A percentile compares a stretch with the other conserved stretches of the same genome.
Conservation (phyloP, 2,797 vertebrate genomes). For the Chelidonichthys spinosus region DNA sequence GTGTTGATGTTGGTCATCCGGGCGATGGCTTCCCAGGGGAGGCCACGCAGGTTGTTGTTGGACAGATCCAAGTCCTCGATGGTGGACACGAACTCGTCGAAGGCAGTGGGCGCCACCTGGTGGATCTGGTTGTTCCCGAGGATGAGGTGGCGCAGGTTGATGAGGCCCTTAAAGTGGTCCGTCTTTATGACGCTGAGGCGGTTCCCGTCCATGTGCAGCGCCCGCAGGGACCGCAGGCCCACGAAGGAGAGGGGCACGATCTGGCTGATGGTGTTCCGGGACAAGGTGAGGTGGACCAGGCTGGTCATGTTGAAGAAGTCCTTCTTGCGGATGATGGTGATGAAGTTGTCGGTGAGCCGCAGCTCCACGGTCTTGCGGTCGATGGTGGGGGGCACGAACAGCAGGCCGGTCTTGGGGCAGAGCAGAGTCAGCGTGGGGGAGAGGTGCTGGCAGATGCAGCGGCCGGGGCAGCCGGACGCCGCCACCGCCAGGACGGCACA, state of each 20-base stretch:
- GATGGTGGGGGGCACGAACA: conserved; percentile 93
- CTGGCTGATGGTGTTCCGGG: conserved; percentile 95
- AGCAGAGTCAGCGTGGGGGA: conserved; percentile 94
- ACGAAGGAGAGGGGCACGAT: conserved; percentile 90
- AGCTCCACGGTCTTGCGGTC: conserved; percentile 96
- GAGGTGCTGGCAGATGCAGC: conserved; percentile 95
- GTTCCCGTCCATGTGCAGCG: conserved; percentile 96
- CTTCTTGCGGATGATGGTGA: conserved; percentile 90
- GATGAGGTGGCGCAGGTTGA: conserved; percentile 94
- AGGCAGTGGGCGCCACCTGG: conserved; percentile 86
- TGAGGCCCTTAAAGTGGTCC: conserved; percentile 91
- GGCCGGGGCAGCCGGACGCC: conserved; percentile 91
- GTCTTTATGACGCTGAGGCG: conserved; percentile 88
- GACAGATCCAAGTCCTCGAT: conserved; percentile 97
- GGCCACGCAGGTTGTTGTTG: conserved; percentile 92
- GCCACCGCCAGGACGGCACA: conserved; percentile 79
- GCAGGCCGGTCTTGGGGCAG: conserved; percentile 94
- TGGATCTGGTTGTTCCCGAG: conserved; percentile 96
- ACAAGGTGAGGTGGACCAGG: conserved; percentile 95
- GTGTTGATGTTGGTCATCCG: conserved; percentile 95
- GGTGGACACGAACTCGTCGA: conserved; percentile 91
- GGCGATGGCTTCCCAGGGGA: conserved; percentile 95
- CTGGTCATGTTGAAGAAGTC: conserved; percentile 98
- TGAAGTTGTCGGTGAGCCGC: conserved; percentile 96
- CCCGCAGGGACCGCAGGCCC: conserved; percentile 90